These are phyloP conservation scores for Cryptocephalus moraei DNA, from an alignment of 2,888 invertebrate species.

Conservation along the genomic window DNA sequence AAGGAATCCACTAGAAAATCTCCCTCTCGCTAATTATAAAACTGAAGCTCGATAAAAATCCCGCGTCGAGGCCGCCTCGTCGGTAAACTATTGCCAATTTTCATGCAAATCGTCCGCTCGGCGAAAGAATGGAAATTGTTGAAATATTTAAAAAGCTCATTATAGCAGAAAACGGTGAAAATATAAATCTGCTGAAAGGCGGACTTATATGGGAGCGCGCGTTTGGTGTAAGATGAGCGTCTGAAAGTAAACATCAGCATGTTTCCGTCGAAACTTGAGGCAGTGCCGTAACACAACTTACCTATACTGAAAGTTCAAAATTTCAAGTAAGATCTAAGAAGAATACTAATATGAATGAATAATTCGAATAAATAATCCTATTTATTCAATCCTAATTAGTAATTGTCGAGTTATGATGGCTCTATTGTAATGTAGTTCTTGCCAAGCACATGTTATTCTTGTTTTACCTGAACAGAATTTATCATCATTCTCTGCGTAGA, in stretches of 20 bases:
- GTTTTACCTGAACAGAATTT: too few species aligned
- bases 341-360: too few species aligned
- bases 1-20: not conserved
- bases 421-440: too few species aligned
- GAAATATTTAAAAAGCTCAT: conserved; percentile 4
- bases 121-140: conserved; percentile 1
- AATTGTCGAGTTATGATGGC: too few species aligned
- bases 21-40: not conserved
- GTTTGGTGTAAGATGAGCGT: not conserved
- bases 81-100: too few species aligned
- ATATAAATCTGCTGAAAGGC: conserved; percentile 2
- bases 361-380: too few species aligned
- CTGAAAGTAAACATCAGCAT: not conserved
- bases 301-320: too few species aligned
- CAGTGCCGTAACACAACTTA: not conserved
- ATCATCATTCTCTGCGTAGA: too few species aligned
- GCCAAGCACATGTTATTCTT: too few species aligned
- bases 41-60: not conserved
- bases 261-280: not conserved
- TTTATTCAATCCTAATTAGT: too few species aligned
- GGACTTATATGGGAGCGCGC: conserved; percentile 2
- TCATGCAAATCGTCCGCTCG: not conserved
- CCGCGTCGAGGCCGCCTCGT: not conserved
- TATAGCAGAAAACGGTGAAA: not conserved
- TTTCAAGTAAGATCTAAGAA: too few species aligned